Evolutionary conservation across 1,140 invertebrate species (phyloP).

Genomic region (Philopotamus ludificatus): DNA sequence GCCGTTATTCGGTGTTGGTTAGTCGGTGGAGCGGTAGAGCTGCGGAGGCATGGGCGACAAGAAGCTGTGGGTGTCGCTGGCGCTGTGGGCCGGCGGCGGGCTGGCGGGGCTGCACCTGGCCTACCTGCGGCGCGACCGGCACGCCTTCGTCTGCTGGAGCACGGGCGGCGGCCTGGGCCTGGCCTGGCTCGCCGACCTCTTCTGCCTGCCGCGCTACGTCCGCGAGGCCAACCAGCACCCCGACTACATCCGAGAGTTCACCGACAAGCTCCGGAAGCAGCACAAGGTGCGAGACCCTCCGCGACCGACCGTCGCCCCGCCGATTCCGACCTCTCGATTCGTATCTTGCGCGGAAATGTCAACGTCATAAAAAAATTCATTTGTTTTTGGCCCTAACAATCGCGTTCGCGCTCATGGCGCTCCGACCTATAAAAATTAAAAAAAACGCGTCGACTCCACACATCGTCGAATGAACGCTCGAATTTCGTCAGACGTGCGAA

Average conservation of each 20-base stretch:
- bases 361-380: too few relatives aligned
- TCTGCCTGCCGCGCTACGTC: conserved; percentile 83
- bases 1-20: neutral
- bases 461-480: too few relatives aligned
- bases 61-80: conserved; percentile 71
- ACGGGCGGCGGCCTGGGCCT: conserved; percentile 84
- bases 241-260: conserved; percentile 66
- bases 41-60: conserved; percentile 51
- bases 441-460: too few relatives aligned
- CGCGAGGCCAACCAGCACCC: conserved; percentile 81
- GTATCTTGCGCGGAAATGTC: too few relatives aligned
- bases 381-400: too few relatives aligned
- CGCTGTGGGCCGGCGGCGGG: conserved; percentile 85
- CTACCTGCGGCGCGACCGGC: conserved; percentile 84
- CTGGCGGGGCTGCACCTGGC: conserved; percentile 88
- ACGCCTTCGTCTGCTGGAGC: conserved; percentile 86
- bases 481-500: too few relatives aligned
- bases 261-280: conserved; percentile 61
- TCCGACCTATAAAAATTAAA: too few relatives aligned
- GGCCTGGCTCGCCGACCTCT: conserved; percentile 85
- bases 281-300: conserved; percentile 58
- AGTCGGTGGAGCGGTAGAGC: neutral
- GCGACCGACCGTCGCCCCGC: neutral
- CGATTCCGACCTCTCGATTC: too few relatives aligned
- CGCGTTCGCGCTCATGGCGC: too few relatives aligned